A percentile compares a stretch with the other conserved stretches of the same genome.
phyloP scores from a whole-genome alignment of 2,113 vertebrate species.

The Eira barbara region DNA sequence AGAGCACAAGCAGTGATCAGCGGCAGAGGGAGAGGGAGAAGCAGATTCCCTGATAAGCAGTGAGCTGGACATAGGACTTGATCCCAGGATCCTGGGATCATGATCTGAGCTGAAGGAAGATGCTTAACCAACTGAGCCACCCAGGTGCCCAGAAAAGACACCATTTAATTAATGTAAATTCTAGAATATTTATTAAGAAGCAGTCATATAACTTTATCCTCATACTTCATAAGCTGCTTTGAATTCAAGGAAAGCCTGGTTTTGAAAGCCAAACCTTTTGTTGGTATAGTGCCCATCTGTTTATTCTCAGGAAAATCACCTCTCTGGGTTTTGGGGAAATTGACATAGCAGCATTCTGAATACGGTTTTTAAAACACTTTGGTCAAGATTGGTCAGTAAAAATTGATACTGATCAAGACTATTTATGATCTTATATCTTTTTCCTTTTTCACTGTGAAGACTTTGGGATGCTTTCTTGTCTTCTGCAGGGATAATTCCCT shows the following conservation, averaged over 20 bases:
- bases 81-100: too few relatives aligned
- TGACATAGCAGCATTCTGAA: neutral
- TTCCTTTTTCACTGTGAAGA: neutral
- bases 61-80: fast-evolving
- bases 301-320: neutral
- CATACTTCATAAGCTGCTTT: neutral
- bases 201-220: neutral
- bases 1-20: too few relatives aligned
- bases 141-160: neutral
- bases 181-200: neutral
- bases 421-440: neutral
- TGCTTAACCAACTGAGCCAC: too few relatives aligned
- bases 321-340: neutral
- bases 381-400: neutral
- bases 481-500: neutral
- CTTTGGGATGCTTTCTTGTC: neutral
- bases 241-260: neutral
- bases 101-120: too few relatives aligned
- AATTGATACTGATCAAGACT: neutral
- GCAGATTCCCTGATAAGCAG: too few relatives aligned
- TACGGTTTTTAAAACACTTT: neutral
- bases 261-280: neutral
- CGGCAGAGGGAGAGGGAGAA: too few relatives aligned
- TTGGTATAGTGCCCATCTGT: neutral
- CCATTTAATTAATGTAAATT: neutral